Percentiles rank a stretch among this genome's conserved stretches.
Evolutionary conservation across 1,140 invertebrate genomes (phyloP).

Genomic region (Drosophila gunungcola): DNA sequence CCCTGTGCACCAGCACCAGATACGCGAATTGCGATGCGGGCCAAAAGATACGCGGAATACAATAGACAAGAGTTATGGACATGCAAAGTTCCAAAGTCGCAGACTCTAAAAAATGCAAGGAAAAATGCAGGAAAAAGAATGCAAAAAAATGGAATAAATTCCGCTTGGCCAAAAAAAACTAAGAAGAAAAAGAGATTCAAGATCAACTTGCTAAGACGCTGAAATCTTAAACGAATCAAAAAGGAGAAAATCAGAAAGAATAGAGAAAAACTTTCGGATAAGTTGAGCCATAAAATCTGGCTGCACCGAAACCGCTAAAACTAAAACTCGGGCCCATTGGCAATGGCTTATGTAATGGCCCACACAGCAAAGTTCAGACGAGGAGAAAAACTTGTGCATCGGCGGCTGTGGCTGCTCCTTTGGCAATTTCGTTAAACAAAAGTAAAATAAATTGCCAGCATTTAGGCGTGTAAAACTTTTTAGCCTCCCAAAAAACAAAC

Average conservation of each 20-base stretch:
- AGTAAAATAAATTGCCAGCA: constrained; percentile 32
- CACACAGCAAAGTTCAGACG: constrained; percentile 15
- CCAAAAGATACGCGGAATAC: constrained; percentile 11
- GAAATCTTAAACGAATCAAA: constrained; percentile 3
- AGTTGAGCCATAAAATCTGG: constrained; percentile 65
- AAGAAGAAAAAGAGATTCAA: neutral
- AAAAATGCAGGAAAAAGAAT: neutral
- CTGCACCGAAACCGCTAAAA: constrained; percentile 28
- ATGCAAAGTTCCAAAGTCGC: constrained; percentile 17
- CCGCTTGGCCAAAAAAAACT: constrained; percentile 1
- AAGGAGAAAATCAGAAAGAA: neutral
- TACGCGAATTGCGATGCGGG: neutral
- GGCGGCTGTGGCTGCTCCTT: neutral
- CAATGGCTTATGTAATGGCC: constrained; percentile 37
- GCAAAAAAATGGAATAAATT: neutral
- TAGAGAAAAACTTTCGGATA: constrained; percentile 16
- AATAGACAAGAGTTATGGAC: constrained; percentile 36
- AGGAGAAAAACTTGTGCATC: constrained; percentile 9
- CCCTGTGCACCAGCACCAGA: neutral
- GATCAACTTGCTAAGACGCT: neutral
- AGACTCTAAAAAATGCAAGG: neutral
- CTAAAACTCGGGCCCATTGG: neutral
- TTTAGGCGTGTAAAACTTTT: constrained; percentile 37
- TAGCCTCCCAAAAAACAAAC: constrained; percentile 12
- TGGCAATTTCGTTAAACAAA: neutral